These are phyloP conservation scores for Sceliomorpha sp. DNA, from an alignment of 2,888 invertebrate genomes.

Conservation along the genomic window DNA sequence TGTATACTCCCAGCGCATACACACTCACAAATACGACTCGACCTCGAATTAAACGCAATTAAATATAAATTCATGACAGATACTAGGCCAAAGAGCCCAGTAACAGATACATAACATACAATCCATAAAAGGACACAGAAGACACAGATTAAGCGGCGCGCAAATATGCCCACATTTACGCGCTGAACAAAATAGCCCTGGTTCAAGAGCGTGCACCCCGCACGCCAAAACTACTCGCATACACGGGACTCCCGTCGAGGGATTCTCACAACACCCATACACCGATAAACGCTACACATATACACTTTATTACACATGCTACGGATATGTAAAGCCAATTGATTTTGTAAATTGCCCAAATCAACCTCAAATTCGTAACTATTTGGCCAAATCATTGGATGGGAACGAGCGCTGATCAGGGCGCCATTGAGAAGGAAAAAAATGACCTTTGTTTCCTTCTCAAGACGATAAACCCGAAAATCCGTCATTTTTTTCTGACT, in stretches of 20 bases:
- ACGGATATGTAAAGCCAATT: slow-evolving; percentile 81
- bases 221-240: slow-evolving; percentile 71
- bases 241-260: slow-evolving; percentile 60
- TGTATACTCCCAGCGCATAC: slow-evolving; percentile 81
- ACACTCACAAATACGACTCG: slow-evolving; percentile 81
- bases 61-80: slow-evolving; percentile 62
- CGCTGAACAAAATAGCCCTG: slow-evolving; percentile 70
- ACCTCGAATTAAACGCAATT: slow-evolving; percentile 76
- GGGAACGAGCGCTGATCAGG: slow-evolving; percentile 37
- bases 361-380: slow-evolving; percentile 56
- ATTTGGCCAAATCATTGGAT: slow-evolving; percentile 48
- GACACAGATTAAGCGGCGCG: slow-evolving; percentile 61
- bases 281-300: too few species aligned
- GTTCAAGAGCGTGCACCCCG: slow-evolving; percentile 76
- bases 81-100: slow-evolving; percentile 51
- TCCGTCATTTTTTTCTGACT: slow-evolving; percentile 45
- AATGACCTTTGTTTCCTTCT: slow-evolving; percentile 27
- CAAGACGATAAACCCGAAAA: slow-evolving; percentile 30
- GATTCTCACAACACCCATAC: slow-evolving; percentile 63
- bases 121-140: slow-evolving; percentile 56
- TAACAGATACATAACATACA: slow-evolving; percentile 62
- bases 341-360: slow-evolving; percentile 79
- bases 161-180: slow-evolving; percentile 62
- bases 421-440: slow-evolving; percentile 56
- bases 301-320: slow-evolving; percentile 69